Evolutionary conservation across 2,888 invertebrate species (phyloP).

Genomic region (Xestoiulus laeticollis): DNA sequence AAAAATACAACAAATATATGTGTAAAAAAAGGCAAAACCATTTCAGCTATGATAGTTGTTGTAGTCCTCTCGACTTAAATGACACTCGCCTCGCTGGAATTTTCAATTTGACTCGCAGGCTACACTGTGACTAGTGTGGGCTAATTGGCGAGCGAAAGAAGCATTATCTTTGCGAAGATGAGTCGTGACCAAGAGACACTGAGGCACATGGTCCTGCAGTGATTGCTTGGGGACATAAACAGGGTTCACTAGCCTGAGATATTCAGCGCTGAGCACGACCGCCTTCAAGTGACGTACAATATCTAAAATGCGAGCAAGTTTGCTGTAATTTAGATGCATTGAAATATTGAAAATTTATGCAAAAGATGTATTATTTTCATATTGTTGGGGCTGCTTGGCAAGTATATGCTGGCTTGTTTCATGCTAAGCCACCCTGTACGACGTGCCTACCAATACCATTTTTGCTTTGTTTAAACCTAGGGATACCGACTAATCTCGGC

Average conservation of each 20-base stretch:
- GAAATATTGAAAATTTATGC: neutral
- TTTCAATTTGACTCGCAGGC: neutral
- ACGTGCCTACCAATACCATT: neutral
- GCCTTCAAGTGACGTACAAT: conserved; percentile 4
- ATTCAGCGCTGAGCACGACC: neutral
- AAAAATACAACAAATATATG: neutral
- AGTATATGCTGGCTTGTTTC: neutral
- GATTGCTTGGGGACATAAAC: conserved; percentile 19
- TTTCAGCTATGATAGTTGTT: neutral
- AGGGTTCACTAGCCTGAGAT: conserved; percentile 17
- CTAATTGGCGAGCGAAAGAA: neutral
- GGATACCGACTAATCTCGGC: no score
- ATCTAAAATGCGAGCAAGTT: neutral
- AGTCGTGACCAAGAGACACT: neutral
- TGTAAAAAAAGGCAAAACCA: neutral
- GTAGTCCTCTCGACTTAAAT: neutral
- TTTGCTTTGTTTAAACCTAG: neutral
- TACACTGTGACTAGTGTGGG: neutral
- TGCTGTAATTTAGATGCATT: neutral
- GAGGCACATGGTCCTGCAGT: neutral
- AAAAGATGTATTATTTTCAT: neutral
- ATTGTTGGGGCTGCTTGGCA: neutral
- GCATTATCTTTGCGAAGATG: neutral
- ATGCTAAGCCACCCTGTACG: neutral
- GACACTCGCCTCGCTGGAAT: neutral